Evolutionary conservation across 2,113 vertebrate species (phyloP).

Genomic region (Anolis carolinensis): DNA sequence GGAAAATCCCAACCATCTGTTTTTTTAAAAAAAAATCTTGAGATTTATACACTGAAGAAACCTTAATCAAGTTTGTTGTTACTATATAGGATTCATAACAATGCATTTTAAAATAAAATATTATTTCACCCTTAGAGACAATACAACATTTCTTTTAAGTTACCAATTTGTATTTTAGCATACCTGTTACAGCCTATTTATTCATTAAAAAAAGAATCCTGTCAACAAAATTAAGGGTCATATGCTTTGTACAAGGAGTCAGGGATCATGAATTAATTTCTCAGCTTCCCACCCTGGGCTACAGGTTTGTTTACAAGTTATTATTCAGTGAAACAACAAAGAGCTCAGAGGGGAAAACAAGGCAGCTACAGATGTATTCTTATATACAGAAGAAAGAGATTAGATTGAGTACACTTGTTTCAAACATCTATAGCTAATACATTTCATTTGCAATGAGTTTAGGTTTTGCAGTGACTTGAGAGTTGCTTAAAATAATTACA

Average conservation of each 20-base stretch:
- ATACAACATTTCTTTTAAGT: slow-evolving; percentile 40
- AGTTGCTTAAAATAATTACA: slow-evolving; percentile 6
- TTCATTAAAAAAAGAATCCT: slow-evolving; percentile 35
- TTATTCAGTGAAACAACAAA: slow-evolving; percentile 56
- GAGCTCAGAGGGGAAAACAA: slow-evolving; percentile 46
- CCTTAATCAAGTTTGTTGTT: background rate
- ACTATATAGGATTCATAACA: background rate
- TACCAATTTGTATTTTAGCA: slow-evolving; percentile 44
- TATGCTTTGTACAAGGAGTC: slow-evolving; percentile 32
- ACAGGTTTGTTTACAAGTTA: slow-evolving; percentile 63
- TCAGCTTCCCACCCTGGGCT: slow-evolving; percentile 48
- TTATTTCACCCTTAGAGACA: slow-evolving; percentile 52
- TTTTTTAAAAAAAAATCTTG: no score
- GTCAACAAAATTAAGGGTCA: slow-evolving; percentile 61
- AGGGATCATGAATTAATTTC: slow-evolving; percentile 67
- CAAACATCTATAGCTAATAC: slow-evolving; percentile 39
- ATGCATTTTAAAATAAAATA: background rate
- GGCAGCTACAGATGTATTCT: slow-evolving; percentile 41
- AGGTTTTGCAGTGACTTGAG: slow-evolving; percentile 33
- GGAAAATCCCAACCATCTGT: background rate
- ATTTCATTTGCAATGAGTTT: slow-evolving; percentile 43
- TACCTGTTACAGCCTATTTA: slow-evolving; percentile 42
- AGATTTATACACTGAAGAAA: background rate
- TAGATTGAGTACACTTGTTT: slow-evolving; percentile 58
- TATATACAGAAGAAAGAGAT: slow-evolving; percentile 51